Conservation (phyloP, 2,888 invertebrate genomes). For the Cerastoderma edule region DNA sequence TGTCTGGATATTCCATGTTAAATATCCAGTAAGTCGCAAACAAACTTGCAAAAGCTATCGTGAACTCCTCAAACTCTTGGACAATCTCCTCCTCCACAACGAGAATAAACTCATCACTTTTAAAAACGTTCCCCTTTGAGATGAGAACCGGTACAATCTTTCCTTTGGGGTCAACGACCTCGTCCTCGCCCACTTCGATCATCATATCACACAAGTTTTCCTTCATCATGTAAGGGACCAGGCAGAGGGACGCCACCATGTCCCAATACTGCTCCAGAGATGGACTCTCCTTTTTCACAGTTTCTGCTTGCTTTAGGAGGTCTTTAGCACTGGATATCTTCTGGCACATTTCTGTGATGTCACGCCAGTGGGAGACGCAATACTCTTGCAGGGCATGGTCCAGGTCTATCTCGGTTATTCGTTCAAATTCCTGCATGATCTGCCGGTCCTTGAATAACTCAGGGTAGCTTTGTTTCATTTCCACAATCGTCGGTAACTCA, state of each 20-base stretch:
- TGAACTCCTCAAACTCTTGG: constrained; percentile 80
- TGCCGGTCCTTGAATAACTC: constrained; percentile 76
- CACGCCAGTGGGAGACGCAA: constrained; percentile 77
- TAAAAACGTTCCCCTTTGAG: constrained; percentile 76
- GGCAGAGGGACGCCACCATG: constrained; percentile 79
- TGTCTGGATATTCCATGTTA: constrained; percentile 79
- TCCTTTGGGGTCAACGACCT: constrained; percentile 76
- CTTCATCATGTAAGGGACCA: constrained; percentile 75
- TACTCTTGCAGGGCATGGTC: constrained; percentile 79
- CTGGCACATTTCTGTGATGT: constrained; percentile 72
- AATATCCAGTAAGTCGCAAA: constrained; percentile 80
- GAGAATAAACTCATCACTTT: constrained; percentile 79
- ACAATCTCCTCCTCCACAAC: constrained; percentile 78
- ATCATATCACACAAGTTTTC: constrained; percentile 79
- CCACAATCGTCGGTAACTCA: constrained; percentile 75
- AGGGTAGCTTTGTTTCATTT: constrained; percentile 75
- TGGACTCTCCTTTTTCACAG: constrained; percentile 75
- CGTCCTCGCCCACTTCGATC: constrained; percentile 74
- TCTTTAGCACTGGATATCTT: constrained; percentile 70
- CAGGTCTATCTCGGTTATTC: constrained; percentile 77
- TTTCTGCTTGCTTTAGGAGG: constrained; percentile 74
- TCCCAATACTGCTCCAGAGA: constrained; percentile 80
- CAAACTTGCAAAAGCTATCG: constrained; percentile 77
- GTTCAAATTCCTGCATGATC: constrained; percentile 76
- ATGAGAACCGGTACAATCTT: constrained; percentile 80